Evolutionary conservation across 2,113 vertebrate genomes (phyloP).

Genomic region (Crocuta crocuta): DNA sequence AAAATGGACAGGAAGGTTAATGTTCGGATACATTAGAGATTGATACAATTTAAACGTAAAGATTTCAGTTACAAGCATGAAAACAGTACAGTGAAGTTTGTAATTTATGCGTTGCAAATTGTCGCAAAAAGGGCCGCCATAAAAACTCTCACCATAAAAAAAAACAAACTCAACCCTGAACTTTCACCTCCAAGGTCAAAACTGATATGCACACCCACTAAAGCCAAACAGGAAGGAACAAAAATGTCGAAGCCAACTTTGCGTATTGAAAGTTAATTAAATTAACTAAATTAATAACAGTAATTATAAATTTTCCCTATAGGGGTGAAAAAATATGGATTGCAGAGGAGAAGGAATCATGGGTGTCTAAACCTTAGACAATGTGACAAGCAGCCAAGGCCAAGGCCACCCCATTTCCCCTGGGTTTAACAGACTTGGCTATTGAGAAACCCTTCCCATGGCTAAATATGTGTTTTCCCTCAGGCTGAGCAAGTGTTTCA

Average conservation of each 20-base stretch:
- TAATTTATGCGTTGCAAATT: conserved; percentile 44
- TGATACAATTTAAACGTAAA: background rate
- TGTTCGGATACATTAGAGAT: background rate
- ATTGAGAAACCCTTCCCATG: background rate
- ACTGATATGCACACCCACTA: background rate
- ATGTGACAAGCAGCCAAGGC: background rate
- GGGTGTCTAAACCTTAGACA: background rate
- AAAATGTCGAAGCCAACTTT: background rate
- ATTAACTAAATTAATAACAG: background rate
- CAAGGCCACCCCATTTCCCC: background rate
- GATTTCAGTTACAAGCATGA: background rate
- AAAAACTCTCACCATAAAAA: background rate
- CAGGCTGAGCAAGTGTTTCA: background rate
- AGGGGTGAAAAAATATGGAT: background rate
- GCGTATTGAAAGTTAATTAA: background rate
- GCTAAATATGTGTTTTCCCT: background rate
- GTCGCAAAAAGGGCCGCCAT: background rate
- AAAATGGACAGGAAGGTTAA: background rate
- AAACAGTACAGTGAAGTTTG: background rate
- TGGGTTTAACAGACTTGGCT: background rate
- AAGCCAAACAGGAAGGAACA: background rate
- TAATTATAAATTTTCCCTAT: background rate
- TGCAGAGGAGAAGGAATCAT: accelerated
- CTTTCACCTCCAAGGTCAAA: background rate
- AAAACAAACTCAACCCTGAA: background rate